A percentile compares a stretch with the other conserved stretches of the same genome.
Conservation (phyloP, 2,888 invertebrate genomes). For the Drosophila tanythrix region DNA sequence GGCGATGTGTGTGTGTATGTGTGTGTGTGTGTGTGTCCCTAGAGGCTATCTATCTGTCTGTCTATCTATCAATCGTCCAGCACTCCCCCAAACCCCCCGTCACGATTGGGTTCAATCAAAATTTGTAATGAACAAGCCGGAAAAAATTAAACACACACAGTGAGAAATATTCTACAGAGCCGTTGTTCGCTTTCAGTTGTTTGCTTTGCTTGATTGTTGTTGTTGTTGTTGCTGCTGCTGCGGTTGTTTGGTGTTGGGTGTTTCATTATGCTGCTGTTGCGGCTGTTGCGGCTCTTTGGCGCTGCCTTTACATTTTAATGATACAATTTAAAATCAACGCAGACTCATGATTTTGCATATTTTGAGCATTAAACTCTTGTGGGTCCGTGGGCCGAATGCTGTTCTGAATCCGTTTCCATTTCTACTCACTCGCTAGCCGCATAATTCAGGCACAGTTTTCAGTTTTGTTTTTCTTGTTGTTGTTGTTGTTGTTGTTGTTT, state of each 20-base stretch:
- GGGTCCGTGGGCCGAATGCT: constrained; percentile 39
- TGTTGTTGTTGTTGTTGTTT: background rate
- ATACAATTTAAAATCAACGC: constrained; percentile 81
- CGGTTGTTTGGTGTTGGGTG: constrained; percentile 47
- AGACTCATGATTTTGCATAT: constrained; percentile 81
- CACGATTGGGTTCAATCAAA: constrained; percentile 68
- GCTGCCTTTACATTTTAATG: constrained; percentile 68
- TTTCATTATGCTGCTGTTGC: constrained; percentile 66
- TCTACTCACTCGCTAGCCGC: constrained; percentile 53
- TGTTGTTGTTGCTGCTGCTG: constrained; percentile 7
- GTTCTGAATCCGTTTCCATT: constrained; percentile 50
- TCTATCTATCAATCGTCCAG: constrained; percentile 13
- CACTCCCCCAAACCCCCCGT: too few species aligned
- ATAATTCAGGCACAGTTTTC: constrained; percentile 72
- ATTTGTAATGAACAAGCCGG: constrained; percentile 78
- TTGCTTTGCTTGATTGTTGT: constrained; percentile 40
- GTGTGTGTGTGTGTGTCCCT: constrained; percentile 30
- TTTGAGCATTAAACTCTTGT: constrained; percentile 73
- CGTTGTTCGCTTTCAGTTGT: constrained; percentile 39
- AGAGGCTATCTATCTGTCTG: constrained; percentile 17
- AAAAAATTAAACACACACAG: constrained; percentile 63
- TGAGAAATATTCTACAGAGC: constrained; percentile 26
- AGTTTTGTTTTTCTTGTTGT: constrained; percentile 26
- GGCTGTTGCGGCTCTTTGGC: constrained; percentile 32
- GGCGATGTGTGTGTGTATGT: constrained; percentile 23